phyloP scores from a whole-genome alignment of 53 echinoderm and acorn worm genomes.

The Apostichopus leukothele region DNA sequence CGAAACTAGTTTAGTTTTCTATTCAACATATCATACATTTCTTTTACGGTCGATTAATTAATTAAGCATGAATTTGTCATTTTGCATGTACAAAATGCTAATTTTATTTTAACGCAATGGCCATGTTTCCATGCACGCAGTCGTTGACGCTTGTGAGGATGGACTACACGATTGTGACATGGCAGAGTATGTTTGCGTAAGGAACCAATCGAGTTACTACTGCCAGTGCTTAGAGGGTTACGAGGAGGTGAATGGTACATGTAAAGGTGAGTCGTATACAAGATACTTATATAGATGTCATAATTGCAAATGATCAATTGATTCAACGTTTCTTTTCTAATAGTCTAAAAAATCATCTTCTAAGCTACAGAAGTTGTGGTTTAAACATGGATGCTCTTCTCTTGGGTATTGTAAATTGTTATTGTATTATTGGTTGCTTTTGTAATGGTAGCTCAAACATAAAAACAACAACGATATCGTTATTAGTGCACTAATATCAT shows the following conservation, averaged over 20 bases:
- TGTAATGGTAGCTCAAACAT: too few relatives aligned
- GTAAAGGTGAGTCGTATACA: neutral
- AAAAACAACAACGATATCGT: too few relatives aligned
- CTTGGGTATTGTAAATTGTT: too few relatives aligned
- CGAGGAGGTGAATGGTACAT: neutral
- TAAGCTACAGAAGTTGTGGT: too few relatives aligned
- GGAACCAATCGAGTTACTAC: slow-evolving; percentile 18
- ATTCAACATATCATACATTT: too few relatives aligned
- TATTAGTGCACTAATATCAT: too few relatives aligned
- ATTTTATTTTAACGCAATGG: too few relatives aligned
- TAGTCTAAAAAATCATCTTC: neutral
- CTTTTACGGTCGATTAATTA: neutral
- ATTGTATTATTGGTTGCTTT: too few relatives aligned
- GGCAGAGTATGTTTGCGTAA: neutral
- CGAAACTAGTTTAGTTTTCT: too few relatives aligned
- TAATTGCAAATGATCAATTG: neutral
- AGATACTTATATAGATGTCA: neutral
- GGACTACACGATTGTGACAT: slow-evolving; percentile 51
- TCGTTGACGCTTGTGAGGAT: slow-evolving; percentile 41
- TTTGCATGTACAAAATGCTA: too few relatives aligned
- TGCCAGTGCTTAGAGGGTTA: slow-evolving; percentile 20
- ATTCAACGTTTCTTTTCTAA: neutral
- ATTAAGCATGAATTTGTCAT: too few relatives aligned
- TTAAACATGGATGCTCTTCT: too few relatives aligned
- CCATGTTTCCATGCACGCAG: neutral